A percentile compares a stretch with the other conserved stretches of the same genome.
Conservation (phyloP, 2,797 vertebrate genomes). For the Euthynnus affinis region DNA sequence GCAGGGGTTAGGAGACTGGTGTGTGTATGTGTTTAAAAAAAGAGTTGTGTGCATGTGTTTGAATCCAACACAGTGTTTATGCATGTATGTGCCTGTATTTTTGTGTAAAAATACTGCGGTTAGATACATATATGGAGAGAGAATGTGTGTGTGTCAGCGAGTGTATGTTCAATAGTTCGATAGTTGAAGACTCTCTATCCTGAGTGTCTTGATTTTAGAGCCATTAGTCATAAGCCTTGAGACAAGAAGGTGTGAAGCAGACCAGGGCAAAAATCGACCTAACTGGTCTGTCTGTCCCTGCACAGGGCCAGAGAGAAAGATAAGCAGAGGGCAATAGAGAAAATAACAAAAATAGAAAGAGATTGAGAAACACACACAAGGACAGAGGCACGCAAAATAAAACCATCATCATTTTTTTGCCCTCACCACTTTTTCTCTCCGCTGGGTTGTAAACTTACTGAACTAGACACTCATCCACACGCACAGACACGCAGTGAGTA, state of each 20-base stretch:
- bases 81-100: slow-evolving; percentile 19
- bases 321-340: slow-evolving; percentile 5
- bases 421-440: background rate
- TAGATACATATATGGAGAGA: slow-evolving; percentile 6
- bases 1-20: slow-evolving; percentile 73
- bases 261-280: slow-evolving; percentile 49
- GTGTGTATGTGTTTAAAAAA: slow-evolving; percentile 55
- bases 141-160: background rate
- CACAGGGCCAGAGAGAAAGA: slow-evolving; percentile 34
- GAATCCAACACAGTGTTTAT: slow-evolving; percentile 25
- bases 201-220: slow-evolving; percentile 45
- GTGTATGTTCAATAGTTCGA: slow-evolving; percentile 5
- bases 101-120: background rate
- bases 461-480: slow-evolving; percentile 26
- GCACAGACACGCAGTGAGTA: slow-evolving; percentile 27
- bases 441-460: slow-evolving; percentile 25
- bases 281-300: slow-evolving; percentile 29
- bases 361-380: slow-evolving; percentile 43
- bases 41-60: slow-evolving; percentile 30
- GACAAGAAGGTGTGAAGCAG: slow-evolving; percentile 11
- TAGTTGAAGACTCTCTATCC: slow-evolving; percentile 21
- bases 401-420: slow-evolving; percentile 36
- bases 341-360: slow-evolving; percentile 1
- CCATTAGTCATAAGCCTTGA: slow-evolving; percentile 55
- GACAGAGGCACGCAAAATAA: slow-evolving; percentile 38